Conservation (phyloP, 2,113 vertebrate species). For the Plecturocebus donacophilus region DNA sequence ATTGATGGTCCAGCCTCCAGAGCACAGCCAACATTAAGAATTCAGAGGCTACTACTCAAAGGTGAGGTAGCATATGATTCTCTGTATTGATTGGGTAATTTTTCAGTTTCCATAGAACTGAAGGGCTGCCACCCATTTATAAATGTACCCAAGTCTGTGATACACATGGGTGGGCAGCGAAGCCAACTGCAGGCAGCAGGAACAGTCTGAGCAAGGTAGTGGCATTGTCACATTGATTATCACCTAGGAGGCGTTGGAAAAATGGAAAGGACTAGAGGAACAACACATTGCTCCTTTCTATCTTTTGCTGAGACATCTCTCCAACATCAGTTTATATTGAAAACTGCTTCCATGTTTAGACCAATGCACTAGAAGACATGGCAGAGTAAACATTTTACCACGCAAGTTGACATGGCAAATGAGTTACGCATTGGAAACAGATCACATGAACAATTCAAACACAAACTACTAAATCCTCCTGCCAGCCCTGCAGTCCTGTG, state of each 20-base stretch:
- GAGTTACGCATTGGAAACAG: neutral
- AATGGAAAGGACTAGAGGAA: neutral
- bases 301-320: neutral
- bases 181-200: neutral
- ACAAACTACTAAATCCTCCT: neutral
- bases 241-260: neutral
- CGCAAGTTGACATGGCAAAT: neutral
- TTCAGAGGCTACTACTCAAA: neutral
- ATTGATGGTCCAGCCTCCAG: neutral
- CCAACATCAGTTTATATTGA: neutral
- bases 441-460: neutral
- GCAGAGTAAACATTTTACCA: neutral
- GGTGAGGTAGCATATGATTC: neutral
- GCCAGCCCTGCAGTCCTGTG: neutral
- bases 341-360: neutral
- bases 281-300: neutral
- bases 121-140: neutral
- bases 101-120: constrained; percentile 27
- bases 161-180: neutral
- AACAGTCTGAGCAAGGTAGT: neutral
- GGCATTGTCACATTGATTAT: neutral
- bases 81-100: neutral
- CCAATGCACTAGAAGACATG: neutral
- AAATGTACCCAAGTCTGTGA: neutral
- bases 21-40: neutral